Conservation (phyloP, 2,888 invertebrate species). For the Hofmannophila pseudospretella region DNA sequence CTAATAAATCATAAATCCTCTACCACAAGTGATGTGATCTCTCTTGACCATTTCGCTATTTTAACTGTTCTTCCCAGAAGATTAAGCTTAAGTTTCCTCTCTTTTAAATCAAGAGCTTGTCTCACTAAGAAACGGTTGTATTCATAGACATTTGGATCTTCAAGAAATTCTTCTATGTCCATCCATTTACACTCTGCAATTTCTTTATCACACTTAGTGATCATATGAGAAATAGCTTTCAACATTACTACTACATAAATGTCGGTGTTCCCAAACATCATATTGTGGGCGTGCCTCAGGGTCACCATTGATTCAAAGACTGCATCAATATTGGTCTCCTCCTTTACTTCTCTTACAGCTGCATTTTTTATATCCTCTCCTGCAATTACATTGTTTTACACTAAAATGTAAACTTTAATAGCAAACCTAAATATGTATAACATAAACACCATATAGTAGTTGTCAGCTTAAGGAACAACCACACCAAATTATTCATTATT, state of each 20-base stretch:
- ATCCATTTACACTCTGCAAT: conserved; percentile 90
- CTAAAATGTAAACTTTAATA: too few relatives aligned
- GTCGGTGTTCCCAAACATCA: conserved; percentile 90
- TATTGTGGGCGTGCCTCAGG: conserved; percentile 87
- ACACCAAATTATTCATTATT: too few relatives aligned
- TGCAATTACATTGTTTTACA: too few relatives aligned
- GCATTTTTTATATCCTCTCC: conserved; percentile 91
- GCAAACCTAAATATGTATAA: too few relatives aligned
- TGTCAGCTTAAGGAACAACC: too few relatives aligned
- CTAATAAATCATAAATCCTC: conserved; percentile 37
- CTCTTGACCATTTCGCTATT: conserved; percentile 41
- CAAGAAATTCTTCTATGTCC: conserved; percentile 84
- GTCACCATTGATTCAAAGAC: conserved; percentile 86
- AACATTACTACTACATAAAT: conserved; percentile 89
- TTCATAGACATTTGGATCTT: conserved; percentile 84
- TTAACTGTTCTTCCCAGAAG: conserved; percentile 64
- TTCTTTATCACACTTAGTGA: conserved; percentile 85
- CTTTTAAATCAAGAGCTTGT: conserved; percentile 81
- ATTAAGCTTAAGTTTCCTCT: conserved; percentile 79
- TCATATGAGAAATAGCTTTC: conserved; percentile 79
- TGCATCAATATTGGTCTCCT: conserved; percentile 91
- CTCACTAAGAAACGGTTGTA: conserved; percentile 83
- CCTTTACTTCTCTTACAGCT: conserved; percentile 90
- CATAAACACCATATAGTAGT: too few relatives aligned
- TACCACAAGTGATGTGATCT: conserved; percentile 51